A percentile compares a stretch with the other conserved stretches of the same genome.
Conservation (phyloP, 2,888 invertebrate species). For the Sarcophaga carnaria region DNA sequence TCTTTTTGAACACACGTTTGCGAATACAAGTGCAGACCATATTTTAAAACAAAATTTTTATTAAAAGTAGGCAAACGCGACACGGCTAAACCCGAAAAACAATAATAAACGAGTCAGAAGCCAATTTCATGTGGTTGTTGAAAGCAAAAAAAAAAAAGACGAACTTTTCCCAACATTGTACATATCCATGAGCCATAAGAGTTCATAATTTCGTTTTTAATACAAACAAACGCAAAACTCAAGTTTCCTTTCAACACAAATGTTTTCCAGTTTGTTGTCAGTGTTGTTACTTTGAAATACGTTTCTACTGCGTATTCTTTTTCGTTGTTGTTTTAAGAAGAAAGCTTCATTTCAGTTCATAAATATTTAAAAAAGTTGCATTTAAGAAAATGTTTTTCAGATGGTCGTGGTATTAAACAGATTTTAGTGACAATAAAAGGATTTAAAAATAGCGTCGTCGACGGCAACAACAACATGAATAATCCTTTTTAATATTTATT, state of each 20-base stretch:
- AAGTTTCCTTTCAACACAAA: conserved; percentile 10
- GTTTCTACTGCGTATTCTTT: not conserved
- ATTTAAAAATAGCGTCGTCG: conserved; percentile 2
- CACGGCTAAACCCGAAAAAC: conserved; percentile 7
- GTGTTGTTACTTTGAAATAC: not conserved
- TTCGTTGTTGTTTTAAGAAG: not conserved
- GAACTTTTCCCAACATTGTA: too few relatives aligned
- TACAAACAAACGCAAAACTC: not conserved
- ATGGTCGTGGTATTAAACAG: conserved; percentile 29
- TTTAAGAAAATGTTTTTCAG: conserved; percentile 16
- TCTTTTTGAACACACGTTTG: too few relatives aligned
- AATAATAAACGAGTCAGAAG: conserved; percentile 42
- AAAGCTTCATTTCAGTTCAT: conserved; percentile 26
- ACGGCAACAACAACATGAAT: not conserved
- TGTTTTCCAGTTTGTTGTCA: not conserved
- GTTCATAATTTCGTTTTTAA: too few relatives aligned
- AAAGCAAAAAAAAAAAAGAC: not conserved
- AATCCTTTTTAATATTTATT: not conserved
- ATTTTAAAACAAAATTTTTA: too few relatives aligned
- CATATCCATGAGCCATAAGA: too few relatives aligned
- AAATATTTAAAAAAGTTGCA: conserved; percentile 42
- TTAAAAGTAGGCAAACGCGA: conserved; percentile 8
- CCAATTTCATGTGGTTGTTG: conserved; percentile 49
- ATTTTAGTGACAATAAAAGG: conserved; percentile 39
- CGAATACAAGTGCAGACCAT: too few relatives aligned